Evolutionary conservation across 2,113 vertebrate species (phyloP).

Genomic region (Panurus biarmicus): DNA sequence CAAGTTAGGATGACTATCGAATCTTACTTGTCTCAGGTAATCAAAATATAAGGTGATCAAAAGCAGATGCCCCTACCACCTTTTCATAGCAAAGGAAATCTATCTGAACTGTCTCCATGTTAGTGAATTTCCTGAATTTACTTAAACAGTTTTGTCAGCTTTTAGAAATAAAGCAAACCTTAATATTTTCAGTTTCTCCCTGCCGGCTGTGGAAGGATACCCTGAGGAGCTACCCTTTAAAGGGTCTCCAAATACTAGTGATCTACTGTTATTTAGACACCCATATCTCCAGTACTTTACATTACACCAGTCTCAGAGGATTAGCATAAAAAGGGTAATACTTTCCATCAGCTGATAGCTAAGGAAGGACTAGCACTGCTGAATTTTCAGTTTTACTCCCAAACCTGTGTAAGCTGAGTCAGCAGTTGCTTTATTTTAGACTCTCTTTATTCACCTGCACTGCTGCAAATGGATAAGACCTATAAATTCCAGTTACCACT

Average conservation of each 20-base stretch:
- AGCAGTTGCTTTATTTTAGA: conserved; percentile 59
- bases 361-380: background rate
- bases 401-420: conserved; percentile 11
- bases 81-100: background rate
- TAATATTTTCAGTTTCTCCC: conserved; percentile 15
- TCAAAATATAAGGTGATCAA: background rate
- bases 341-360: conserved; percentile 25
- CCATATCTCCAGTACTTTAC: conserved; percentile 27
- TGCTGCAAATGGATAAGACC: conserved; percentile 4
- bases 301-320: conserved; percentile 32
- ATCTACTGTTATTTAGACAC: conserved; percentile 45
- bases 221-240: conserved; percentile 49
- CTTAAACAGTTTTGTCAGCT: background rate
- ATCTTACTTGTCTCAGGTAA: background rate
- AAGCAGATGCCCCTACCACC: background rate
- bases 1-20: background rate
- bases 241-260: conserved; percentile 23
- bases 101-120: background rate
- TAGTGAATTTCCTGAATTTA: background rate
- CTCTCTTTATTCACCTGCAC: conserved; percentile 37
- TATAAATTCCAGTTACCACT: conserved; percentile 13
- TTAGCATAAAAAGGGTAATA: conserved; percentile 42
- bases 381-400: conserved; percentile 56
- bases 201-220: background rate
- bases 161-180: conserved; percentile 23